Percentiles rank a stretch among this genome's conserved stretches.
Conservation (phyloP, 2,113 vertebrate species). For the Cynocephalus volans region DNA sequence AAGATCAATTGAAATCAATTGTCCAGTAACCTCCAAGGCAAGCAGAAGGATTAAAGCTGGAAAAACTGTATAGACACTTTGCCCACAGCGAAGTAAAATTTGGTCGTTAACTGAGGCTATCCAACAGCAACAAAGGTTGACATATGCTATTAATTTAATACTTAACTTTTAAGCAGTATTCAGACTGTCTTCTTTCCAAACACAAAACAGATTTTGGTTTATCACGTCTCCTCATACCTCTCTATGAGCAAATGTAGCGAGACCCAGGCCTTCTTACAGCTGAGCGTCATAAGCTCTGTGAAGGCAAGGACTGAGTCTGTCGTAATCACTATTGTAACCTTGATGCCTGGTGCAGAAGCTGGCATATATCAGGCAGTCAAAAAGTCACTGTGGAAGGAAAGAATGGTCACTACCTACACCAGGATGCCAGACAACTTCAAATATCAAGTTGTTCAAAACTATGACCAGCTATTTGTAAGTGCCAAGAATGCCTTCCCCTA, state of each 20-base stretch:
- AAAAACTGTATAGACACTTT: constrained; percentile 6
- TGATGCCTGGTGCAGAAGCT: not conserved
- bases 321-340: not conserved
- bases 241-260: not conserved
- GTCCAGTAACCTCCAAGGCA: not conserved
- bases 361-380: not conserved
- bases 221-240: not conserved
- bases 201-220: not conserved
- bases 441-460: constrained; percentile 27
- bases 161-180: constrained; percentile 34
- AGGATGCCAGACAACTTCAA: constrained; percentile 6
- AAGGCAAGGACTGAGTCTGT: not conserved
- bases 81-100: not conserved
- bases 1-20: constrained; percentile 9
- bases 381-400: not conserved
- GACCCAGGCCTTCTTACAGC: not conserved
- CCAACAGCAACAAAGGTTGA: constrained; percentile 9
- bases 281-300: not conserved
- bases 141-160: constrained; percentile 28
- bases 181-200: constrained; percentile 11
- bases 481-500: constrained; percentile 37
- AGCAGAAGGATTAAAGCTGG: constrained; percentile 37
- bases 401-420: not conserved
- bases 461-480: not conserved
- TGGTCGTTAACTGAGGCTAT: constrained; percentile 6